Evolutionary conservation across 2,888 invertebrate species (phyloP), one percentile per base, ranked within the genome.

Genomic region (Drosophila rellima): DNA sequence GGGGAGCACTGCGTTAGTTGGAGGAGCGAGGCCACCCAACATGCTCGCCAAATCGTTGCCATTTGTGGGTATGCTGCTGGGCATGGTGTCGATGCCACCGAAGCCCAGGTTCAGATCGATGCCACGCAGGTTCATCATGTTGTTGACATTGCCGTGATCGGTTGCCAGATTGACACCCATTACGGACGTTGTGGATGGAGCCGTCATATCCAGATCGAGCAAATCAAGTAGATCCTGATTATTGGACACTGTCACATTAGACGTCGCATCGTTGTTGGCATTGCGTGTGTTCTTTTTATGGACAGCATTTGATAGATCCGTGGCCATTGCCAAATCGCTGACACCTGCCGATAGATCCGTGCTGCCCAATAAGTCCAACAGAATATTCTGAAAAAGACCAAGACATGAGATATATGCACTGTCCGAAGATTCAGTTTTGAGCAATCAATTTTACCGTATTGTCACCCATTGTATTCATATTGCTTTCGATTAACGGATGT

Each of bases 211-310:
- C 74, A 96, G 92, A 13, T 95, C 98, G 35, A 98, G 94, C 56
- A 98, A 94, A 93, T 98, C 98, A 70, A 98, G 93, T 77, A 98
- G 94, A 93, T 98, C 97, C 93, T 96, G 95, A 92, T 95, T 95
- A 84, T 94, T 94, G 71, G 91, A 83, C 37, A 70, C 78, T 13
- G 79, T 11, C 17, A 64, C 62, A 35, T 51, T 57, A 18, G 72
- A 48, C 39, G 71, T 51, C n/a, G 57, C 47, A 90, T 72, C 93
- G 91, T 88, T 93, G 92, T 92, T 94, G 92, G 91, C 94, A 93
- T 89, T 92, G 70, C 91, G 91, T 37, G 91, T 86, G 69, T 92
- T 92, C 80, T 92, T 92, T 81, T 91, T 92, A 80, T 91, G 91
- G 45, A 92, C 91, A 18, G 91, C 79, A 77, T 91, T 91, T 35